Conservation (phyloP, 2,797 vertebrate genomes). For the Aulostomus chinensis region DNA sequence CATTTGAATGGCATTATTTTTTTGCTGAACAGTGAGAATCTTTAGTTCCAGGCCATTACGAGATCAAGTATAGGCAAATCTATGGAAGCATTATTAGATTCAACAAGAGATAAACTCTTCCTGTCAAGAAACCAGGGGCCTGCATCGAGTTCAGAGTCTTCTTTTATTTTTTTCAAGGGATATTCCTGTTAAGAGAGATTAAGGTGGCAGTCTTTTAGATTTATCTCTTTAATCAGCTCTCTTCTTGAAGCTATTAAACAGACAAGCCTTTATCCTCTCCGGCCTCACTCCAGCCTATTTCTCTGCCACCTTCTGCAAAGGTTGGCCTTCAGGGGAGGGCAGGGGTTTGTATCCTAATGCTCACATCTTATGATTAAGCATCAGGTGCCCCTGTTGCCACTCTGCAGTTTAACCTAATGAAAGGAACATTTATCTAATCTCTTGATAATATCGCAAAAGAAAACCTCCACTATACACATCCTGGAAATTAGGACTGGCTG, state of each 20-base stretch:
- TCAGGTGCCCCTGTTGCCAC: conserved; percentile 42
- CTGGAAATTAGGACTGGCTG: conserved; percentile 28
- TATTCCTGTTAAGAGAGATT: conserved; percentile 37
- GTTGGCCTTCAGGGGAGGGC: conserved; percentile 13
- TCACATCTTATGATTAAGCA: conserved; percentile 49
- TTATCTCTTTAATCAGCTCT: conserved; percentile 68
- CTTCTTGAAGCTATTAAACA: conserved; percentile 62
- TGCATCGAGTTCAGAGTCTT: too few relatives aligned
- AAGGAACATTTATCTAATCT: conserved; percentile 53
- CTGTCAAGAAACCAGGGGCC: too few relatives aligned
- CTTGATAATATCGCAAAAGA: conserved; percentile 27
- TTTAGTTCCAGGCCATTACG: too few relatives aligned
- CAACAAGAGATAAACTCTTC: too few relatives aligned
- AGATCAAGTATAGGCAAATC: too few relatives aligned
- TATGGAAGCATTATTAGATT: too few relatives aligned
- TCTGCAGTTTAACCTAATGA: conserved; percentile 42
- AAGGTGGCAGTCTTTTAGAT: conserved; percentile 49
- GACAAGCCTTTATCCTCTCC: conserved; percentile 24
- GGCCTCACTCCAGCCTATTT: conserved; percentile 23
- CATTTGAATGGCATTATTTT: too few relatives aligned
- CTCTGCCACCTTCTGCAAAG: background rate
- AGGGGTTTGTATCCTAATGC: conserved; percentile 35
- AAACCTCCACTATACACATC: conserved; percentile 22
- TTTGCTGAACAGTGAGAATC: too few relatives aligned
- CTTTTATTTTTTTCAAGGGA: too few relatives aligned